A percentile compares a stretch with the other conserved stretches of the same genome.
phyloP scores from a whole-genome alignment of 2,113 vertebrate species.

The Rattus rattus region DNA sequence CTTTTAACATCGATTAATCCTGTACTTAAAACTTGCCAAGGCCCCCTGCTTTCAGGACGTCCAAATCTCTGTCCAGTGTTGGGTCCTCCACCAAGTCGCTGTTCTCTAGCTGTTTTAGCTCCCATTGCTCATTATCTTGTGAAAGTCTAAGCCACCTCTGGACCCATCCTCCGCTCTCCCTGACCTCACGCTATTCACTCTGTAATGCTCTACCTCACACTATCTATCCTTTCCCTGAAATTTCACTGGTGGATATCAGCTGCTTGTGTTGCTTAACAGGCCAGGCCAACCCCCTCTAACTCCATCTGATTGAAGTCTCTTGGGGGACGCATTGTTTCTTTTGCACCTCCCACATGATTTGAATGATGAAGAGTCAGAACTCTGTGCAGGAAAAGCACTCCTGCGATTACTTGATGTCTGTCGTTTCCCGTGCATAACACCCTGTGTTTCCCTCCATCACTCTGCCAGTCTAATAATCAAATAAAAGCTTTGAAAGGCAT shows the following conservation, averaged over 20 bases:
- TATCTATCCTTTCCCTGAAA: not conserved
- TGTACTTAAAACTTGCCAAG: not conserved
- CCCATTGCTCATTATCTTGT: not conserved
- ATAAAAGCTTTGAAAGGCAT: not conserved
- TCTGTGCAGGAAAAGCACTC: slow-evolving; percentile 42
- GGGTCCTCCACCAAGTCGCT: not conserved
- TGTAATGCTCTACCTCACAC: not conserved
- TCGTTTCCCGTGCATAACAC: slow-evolving; percentile 1
- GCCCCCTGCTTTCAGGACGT: not conserved
- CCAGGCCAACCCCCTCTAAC: no score
- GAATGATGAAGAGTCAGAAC: not conserved
- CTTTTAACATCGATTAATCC: not conserved
- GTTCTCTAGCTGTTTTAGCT: not conserved
- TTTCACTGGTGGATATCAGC: not conserved
- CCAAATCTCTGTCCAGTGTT: not conserved
- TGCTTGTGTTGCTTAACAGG: not conserved
- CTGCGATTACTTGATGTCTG: slow-evolving; percentile 44
- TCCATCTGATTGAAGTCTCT: slow-evolving; percentile 9
- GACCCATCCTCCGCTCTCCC: not conserved
- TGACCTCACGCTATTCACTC: not conserved
- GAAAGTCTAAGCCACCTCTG: not conserved
- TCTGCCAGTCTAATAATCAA: slow-evolving; percentile 21
- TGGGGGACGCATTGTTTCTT: not conserved
- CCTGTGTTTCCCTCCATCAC: slow-evolving; percentile 20
- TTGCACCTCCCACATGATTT: not conserved